Evolutionary conservation across 2,797 vertebrate species (phyloP).

Genomic region (Peromyscus attwateri): DNA sequence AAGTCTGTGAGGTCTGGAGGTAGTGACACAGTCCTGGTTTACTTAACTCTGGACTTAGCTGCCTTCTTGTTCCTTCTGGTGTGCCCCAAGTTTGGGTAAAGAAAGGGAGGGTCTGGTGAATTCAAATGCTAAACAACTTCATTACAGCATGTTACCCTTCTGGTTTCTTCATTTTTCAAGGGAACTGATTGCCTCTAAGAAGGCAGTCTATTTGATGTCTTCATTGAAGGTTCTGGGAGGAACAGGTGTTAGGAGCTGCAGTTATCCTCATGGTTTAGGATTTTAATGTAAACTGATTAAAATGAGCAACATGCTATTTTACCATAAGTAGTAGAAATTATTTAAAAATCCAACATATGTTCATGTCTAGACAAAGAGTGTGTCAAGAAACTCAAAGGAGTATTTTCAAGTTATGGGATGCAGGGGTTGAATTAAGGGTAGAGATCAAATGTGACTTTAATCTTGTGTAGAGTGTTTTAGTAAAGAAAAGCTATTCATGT

Average conservation of each 20-base stretch:
- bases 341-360: neutral
- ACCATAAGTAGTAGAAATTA: neutral
- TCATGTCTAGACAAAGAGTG: neutral
- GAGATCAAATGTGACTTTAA: neutral
- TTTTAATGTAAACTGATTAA: slow-evolving; percentile 35
- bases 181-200: neutral
- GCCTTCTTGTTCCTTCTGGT: neutral
- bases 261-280: neutral
- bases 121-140: neutral
- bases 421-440: neutral
- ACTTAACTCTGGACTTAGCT: neutral
- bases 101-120: neutral
- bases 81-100: neutral
- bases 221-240: neutral
- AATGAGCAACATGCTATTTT: neutral
- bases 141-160: neutral
- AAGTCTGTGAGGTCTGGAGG: neutral
- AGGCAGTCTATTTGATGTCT: neutral
- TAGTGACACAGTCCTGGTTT: no score
- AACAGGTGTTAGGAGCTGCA: neutral
- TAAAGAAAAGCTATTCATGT: neutral
- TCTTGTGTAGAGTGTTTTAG: neutral
- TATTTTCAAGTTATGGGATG: neutral
- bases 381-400: neutral
- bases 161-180: neutral